Percentiles rank a stretch among this genome's conserved stretches.
These are phyloP conservation scores for Cephalophus harveyi DNA, from an alignment of 2,113 vertebrate species.

Conservation along the genomic window DNA sequence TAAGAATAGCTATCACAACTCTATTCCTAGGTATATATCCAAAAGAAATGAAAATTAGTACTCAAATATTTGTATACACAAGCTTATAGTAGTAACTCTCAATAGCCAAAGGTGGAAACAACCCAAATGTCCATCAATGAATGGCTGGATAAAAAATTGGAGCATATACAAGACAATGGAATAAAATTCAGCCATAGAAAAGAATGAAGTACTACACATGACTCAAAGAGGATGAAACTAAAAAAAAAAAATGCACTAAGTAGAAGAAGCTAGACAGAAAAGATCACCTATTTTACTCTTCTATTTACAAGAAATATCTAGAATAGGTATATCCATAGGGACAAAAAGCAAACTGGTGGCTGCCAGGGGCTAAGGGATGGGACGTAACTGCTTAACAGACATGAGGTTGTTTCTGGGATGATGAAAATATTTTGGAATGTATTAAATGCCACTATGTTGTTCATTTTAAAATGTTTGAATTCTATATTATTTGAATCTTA, in stretches of 20 bases:
- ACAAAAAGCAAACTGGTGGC: not conserved
- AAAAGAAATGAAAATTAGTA: constrained; percentile 30
- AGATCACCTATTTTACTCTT: not conserved
- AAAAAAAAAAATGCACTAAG: constrained; percentile 30
- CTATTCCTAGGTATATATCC: not conserved
- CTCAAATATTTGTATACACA: not conserved
- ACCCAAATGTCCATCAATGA: not conserved
- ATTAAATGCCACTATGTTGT: not conserved
- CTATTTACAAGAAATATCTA: not conserved
- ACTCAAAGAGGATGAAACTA: not conserved
- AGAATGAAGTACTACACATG: not conserved
- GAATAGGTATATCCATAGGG: not conserved
- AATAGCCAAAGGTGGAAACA: not conserved
- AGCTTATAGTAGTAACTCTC: not conserved
- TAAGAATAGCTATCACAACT: not conserved
- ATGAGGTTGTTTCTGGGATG: not conserved
- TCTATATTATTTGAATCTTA: not conserved
- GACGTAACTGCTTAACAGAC: not conserved
- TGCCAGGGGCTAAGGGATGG: not conserved
- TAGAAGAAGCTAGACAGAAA: not conserved
- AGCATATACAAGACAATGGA: not conserved
- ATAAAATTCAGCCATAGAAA: not conserved
- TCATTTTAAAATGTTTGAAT: constrained; percentile 7
- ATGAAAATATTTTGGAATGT: not conserved
- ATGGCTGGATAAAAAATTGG: not conserved